These are phyloP conservation scores for Chrysolina americana DNA, from an alignment of 2,888 invertebrate genomes.

Conservation along the genomic window DNA sequence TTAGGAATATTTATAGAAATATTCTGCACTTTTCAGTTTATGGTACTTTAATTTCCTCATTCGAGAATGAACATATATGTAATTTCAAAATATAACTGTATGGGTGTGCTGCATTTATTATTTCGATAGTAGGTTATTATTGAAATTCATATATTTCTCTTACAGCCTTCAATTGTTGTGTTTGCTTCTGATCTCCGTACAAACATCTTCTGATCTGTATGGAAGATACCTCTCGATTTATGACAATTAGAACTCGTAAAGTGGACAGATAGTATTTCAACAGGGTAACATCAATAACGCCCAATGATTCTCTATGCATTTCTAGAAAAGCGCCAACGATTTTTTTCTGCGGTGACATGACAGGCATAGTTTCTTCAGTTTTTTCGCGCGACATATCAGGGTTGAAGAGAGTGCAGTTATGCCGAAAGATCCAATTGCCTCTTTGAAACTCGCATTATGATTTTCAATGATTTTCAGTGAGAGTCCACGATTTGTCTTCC, in stretches of 20 bases:
- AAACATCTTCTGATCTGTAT: too few species aligned
- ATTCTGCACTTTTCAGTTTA: background rate
- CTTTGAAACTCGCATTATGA: background rate
- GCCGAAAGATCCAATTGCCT: background rate
- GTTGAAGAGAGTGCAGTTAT: background rate
- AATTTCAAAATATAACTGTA: too few species aligned
- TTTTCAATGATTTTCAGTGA: slow-evolving; percentile 46
- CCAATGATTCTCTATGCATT: background rate
- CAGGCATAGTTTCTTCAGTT: background rate
- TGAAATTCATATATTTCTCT: too few species aligned
- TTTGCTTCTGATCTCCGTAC: too few species aligned
- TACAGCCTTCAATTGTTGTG: too few species aligned
- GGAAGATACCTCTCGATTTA: too few species aligned
- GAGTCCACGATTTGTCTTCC: slow-evolving; percentile 78
- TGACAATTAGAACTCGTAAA: background rate
- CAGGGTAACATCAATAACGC: background rate
- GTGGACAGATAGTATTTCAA: background rate
- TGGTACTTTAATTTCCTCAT: background rate
- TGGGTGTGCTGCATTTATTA: too few species aligned
- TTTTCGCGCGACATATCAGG: background rate
- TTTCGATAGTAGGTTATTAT: too few species aligned
- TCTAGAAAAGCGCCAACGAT: background rate
- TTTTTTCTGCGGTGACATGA: background rate
- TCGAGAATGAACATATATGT: background rate
- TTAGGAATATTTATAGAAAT: background rate